Percentiles rank a stretch among this genome's conserved stretches.
These are phyloP conservation scores for Acanthacorydalis orientalis DNA, from an alignment of 2,888 invertebrate genomes.

Conservation along the genomic window DNA sequence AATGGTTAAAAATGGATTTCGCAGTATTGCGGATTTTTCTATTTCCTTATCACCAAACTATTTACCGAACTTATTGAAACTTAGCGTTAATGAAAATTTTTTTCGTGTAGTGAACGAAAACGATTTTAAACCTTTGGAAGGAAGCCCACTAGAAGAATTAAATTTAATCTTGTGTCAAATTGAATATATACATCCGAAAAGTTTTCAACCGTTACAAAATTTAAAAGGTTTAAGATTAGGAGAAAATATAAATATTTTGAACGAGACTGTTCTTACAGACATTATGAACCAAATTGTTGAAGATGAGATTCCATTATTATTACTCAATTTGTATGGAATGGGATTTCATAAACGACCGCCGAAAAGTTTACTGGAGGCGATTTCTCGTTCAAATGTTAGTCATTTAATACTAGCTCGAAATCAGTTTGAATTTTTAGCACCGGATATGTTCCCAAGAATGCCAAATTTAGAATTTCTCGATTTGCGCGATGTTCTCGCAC, in stretches of 20 bases:
- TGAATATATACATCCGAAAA: slow-evolving; percentile 32
- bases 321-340: slow-evolving; percentile 32
- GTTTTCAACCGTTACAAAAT: slow-evolving; percentile 29
- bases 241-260: slow-evolving; percentile 30
- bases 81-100: slow-evolving; percentile 36
- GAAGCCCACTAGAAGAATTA: slow-evolving; percentile 27
- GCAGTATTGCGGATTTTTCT: slow-evolving; percentile 26
- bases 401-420: slow-evolving; percentile 32
- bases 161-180: slow-evolving; percentile 34
- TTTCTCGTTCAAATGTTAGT: slow-evolving; percentile 32
- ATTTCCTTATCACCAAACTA: slow-evolving; percentile 25
- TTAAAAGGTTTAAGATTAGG: slow-evolving; percentile 31
- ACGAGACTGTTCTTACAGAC: slow-evolving; percentile 25
- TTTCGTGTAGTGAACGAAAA: slow-evolving; percentile 27
- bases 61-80: slow-evolving; percentile 28
- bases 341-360: slow-evolving; percentile 36
- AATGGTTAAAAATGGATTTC: slow-evolving; percentile 37
- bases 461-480: slow-evolving; percentile 34
- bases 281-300: slow-evolving; percentile 25
- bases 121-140: slow-evolving; percentile 31
- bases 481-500: slow-evolving; percentile 32
- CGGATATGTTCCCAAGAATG: slow-evolving; percentile 36
- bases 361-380: slow-evolving; percentile 27
- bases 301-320: slow-evolving; percentile 25
- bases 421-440: slow-evolving; percentile 34